phyloP scores from a whole-genome alignment of 2,888 invertebrate genomes.

The Orchesella flavescens region DNA sequence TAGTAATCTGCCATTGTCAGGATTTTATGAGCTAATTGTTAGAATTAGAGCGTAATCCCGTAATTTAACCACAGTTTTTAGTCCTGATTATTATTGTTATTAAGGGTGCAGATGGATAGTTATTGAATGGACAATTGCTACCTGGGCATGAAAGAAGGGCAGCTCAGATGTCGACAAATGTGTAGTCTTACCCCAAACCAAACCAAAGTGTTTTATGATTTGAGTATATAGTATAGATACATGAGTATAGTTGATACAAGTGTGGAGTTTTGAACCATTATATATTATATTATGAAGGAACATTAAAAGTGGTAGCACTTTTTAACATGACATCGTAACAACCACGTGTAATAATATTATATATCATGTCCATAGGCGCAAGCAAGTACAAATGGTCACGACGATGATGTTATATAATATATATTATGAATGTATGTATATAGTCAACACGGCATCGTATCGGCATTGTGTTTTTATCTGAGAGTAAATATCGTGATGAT shows the following conservation, averaged over 20 bases:
- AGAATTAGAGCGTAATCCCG: slow-evolving; percentile 65
- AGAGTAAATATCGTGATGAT: slow-evolving; percentile 28
- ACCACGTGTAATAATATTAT: slow-evolving; percentile 32
- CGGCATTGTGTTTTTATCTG: no score
- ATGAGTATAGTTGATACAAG: slow-evolving; percentile 2
- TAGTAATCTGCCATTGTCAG: slow-evolving; percentile 38
- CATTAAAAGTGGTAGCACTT: slow-evolving; percentile 40
- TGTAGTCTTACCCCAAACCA: slow-evolving; percentile 1
- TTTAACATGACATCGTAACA: slow-evolving; percentile 43
- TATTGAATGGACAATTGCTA: slow-evolving; percentile 67
- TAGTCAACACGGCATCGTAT: no score
- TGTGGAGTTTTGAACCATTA: no score
- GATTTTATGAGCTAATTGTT: slow-evolving; percentile 63
- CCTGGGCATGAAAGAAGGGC: slow-evolving; percentile 38
- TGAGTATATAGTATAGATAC: background rate
- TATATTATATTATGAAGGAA: slow-evolving; percentile 2
- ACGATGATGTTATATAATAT: slow-evolving; percentile 6
- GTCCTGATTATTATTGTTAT: slow-evolving; percentile 66
- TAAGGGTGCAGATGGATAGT: slow-evolving; percentile 61
- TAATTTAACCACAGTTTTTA: slow-evolving; percentile 63
- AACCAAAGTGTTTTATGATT: no score
- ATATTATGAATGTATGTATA: background rate
- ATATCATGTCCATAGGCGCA: slow-evolving; percentile 35
- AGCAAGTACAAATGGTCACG: slow-evolving; percentile 21
- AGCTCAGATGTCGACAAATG: slow-evolving; percentile 53